phyloP scores from a whole-genome alignment of 2,888 invertebrate species.

The Lagria hirta region DNA sequence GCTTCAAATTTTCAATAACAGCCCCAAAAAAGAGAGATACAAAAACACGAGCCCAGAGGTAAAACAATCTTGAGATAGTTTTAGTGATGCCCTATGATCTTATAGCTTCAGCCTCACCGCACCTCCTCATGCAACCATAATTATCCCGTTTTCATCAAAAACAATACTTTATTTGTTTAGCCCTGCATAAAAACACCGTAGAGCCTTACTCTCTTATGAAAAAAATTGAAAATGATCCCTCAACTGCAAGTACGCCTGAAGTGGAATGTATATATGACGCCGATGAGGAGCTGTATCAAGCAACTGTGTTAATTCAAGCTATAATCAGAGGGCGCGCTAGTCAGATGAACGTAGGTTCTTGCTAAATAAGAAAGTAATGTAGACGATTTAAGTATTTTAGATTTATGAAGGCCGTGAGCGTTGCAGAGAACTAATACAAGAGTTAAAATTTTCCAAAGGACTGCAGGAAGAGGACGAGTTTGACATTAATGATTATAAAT shows the following conservation, averaged over 20 bases:
- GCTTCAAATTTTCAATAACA: too few species aligned
- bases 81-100: too few species aligned
- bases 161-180: too few species aligned
- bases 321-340: slow-evolving; percentile 70
- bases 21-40: too few species aligned
- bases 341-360: slow-evolving; percentile 63
- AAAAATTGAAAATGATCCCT: slow-evolving; percentile 33
- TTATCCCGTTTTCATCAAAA: too few species aligned
- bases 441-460: slow-evolving; percentile 69
- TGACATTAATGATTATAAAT: slow-evolving; percentile 39
- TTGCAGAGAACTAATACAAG: slow-evolving; percentile 69
- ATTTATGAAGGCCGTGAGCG: slow-evolving; percentile 72
- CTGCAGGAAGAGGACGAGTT: slow-evolving; percentile 61
- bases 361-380: too few species aligned
- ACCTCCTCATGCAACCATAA: too few species aligned
- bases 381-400: slow-evolving; percentile 49
- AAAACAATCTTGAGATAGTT: too few species aligned
- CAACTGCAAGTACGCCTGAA: slow-evolving; percentile 42
- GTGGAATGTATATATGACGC: slow-evolving; percentile 42
- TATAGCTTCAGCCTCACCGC: too few species aligned
- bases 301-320: slow-evolving; percentile 65
- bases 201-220: slow-evolving; percentile 22
- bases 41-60: too few species aligned
- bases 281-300: slow-evolving; percentile 57
- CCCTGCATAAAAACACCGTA: slow-evolving; percentile 22